Base-by-base conservation (phyloP, 2,113 vertebrate genomes). In the Nanorana parkeri region DNA sequence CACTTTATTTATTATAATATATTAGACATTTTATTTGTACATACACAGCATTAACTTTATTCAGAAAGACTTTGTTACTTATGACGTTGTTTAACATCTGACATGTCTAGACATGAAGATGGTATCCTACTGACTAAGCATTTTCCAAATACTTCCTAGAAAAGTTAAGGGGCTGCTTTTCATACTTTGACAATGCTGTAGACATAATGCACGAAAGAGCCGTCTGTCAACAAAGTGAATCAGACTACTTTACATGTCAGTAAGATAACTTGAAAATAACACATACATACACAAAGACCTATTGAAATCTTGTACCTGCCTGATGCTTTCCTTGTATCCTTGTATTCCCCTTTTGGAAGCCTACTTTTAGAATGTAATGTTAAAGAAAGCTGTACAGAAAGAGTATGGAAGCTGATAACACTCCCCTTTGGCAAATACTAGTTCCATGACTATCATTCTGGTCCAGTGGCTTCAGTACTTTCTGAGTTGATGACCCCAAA, bases 121-220 rank as follows among this genome's bases (percentile, higher is more conserved):
- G 23, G 19, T 26, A 51, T 11, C 29, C 54, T 47, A 15, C 41
- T 58, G 71, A 74, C 73, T 60, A 15, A 61, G 56, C 73, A 75
- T 61, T 75, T 75, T 75, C 73, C 73, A 61, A 61, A 75, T 75
- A 61, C 56, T 32, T 67, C 64, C 63, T 64, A 19, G 36, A 26
- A 74, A 64, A 76, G 56, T 24, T 24, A 17, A 64, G 58, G n/a
- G 56, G 55, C 16, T 11, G 58, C 24, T 19, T 17, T 23, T 61
- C 56, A 61, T 24, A 63, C 17, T n/a, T n/a, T 61, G 61, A 61
- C 55, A 29, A 23, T 54, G 15, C 28, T 15, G 47, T 32, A n/a
- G 26, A 56, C 17, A 10, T 20, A 52, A 74, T 60, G 51, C 20
- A 21, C 17, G 54, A 51, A 52, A 17, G 29, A 56, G 71, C 11